Base-by-base conservation (phyloP, 2,888 invertebrate species). In the Orchesellides sinensis region DNA sequence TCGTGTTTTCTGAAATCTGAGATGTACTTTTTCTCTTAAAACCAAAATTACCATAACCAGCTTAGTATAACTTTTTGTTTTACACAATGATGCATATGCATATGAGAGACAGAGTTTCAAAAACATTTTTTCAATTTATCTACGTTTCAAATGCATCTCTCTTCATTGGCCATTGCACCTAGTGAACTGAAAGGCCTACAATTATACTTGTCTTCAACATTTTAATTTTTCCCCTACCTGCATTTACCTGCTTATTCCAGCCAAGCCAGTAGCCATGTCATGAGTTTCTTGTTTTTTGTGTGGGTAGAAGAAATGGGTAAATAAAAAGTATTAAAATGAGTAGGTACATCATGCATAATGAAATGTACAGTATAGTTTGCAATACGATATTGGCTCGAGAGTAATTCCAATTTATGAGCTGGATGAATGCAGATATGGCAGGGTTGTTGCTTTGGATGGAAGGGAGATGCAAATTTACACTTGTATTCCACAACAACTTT, bases 31-130 rank as follows among this genome's bases (percentile, higher is more conserved):
- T 54, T 54, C 35, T n/a, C 47, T 14, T 61, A 25, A 21, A 14
- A 40, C 21, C 21, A 21, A 69, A 61, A 73, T 61, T 73, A 73
- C 61, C 73, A 73, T 73, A 69, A 69, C 69, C 69, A 69, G 69
- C 69, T 69, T 21, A 69, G 45, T n/a, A n/a, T n/a, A n/a, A 40
- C 1, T 17, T 63, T 63, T 21, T 8, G 8, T 40, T 23, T 63
- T 17, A 17, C 59, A 32, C 21, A 27, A 19, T 29, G 6, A n/a
- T n/a, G n/a, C n/a, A n/a, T n/a, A n/a, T n/a, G n/a, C n/a, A n/a
- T n/a, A n/a, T n/a, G n/a, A n/a, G n/a, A 29, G 17, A 32, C 17
- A 61, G 32, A 19, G 19, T 19, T n/a, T n/a, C 10, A 49, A 17
- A 8, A 19, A 23, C n/a, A 35, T 40, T 63, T 63, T 21, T 40